A percentile compares a stretch with the other conserved stretches of the same genome.
Conservation (phyloP, 2,888 invertebrate genomes). For the Latheticus oryzae region DNA sequence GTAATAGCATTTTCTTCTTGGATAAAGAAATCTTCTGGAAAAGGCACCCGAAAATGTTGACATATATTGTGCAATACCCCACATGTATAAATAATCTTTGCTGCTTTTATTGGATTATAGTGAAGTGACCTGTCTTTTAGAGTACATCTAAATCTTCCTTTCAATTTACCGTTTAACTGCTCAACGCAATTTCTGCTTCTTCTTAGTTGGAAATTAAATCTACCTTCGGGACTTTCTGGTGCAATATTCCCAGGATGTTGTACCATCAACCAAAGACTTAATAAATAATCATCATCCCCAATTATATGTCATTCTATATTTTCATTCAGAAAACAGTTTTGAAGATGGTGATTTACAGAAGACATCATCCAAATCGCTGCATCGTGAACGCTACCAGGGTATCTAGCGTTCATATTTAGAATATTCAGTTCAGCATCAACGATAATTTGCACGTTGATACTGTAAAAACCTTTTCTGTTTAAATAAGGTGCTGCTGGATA, state of each 20-base stretch:
- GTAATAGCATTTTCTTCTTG: too few species aligned
- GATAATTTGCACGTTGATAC: constrained; percentile 16
- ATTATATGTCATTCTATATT: constrained; percentile 29
- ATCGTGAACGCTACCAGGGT: constrained; percentile 37
- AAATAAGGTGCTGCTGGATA: constrained; percentile 12
- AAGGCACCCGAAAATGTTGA: constrained; percentile 1
- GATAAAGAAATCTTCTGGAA: neutral
- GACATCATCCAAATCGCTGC: constrained; percentile 38
- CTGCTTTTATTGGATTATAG: constrained; percentile 34
- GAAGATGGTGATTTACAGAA: constrained; percentile 15
- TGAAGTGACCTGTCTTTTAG: constrained; percentile 37
- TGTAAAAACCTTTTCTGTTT: constrained; percentile 26
- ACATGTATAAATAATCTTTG: constrained; percentile 40
- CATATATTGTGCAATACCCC: constrained; percentile 39
- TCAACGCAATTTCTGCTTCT: constrained; percentile 18
- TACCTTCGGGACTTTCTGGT: constrained; percentile 19
- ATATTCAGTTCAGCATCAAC: constrained; percentile 13
- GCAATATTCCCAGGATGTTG: constrained; percentile 20
- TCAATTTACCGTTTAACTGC: constrained; percentile 35
- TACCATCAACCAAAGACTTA: constrained; percentile 25
- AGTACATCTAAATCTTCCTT: constrained; percentile 38
- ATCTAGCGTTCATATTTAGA: constrained; percentile 35
- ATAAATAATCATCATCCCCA: constrained; percentile 31
- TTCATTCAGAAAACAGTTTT: constrained; percentile 16
- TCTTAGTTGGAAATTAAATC: constrained; percentile 7